These are phyloP conservation scores for Luscinia luscinia DNA, from an alignment of 2,797 vertebrate genomes.

Conservation along the genomic window DNA sequence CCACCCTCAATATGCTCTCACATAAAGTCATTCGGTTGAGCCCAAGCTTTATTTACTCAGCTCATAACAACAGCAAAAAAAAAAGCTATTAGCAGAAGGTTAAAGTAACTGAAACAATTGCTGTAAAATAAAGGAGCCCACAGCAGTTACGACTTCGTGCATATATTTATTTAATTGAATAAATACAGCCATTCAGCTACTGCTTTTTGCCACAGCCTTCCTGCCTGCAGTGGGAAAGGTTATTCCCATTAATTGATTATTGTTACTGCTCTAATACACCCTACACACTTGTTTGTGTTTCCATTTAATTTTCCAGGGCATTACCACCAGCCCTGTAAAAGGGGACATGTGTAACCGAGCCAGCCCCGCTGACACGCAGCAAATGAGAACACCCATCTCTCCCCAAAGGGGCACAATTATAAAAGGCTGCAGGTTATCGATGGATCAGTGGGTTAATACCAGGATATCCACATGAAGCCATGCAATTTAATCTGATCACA, in stretches of 20 bases:
- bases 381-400: not conserved
- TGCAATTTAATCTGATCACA: slow-evolving; percentile 33
- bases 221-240: not conserved
- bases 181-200: slow-evolving; percentile 36
- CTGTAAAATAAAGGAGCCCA: not conserved
- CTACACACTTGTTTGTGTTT: not conserved
- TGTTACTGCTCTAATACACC: slow-evolving; percentile 10
- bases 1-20: not conserved
- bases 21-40: not conserved
- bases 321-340: not conserved
- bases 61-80: not conserved
- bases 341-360: not conserved
- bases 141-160: not conserved
- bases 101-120: slow-evolving; percentile 19
- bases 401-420: not conserved
- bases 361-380: not conserved
- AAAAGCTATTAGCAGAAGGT: slow-evolving; percentile 29
- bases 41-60: slow-evolving; percentile 10
- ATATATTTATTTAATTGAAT: slow-evolving; percentile 36
- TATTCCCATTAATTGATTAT: slow-evolving; percentile 53
- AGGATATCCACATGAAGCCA: not conserved
- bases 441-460: not conserved
- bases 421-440: not conserved
- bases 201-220: not conserved
- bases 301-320: slow-evolving; percentile 46